phyloP scores from a whole-genome alignment of 2,797 vertebrate genomes.

The Danio jaintianensis region DNA sequence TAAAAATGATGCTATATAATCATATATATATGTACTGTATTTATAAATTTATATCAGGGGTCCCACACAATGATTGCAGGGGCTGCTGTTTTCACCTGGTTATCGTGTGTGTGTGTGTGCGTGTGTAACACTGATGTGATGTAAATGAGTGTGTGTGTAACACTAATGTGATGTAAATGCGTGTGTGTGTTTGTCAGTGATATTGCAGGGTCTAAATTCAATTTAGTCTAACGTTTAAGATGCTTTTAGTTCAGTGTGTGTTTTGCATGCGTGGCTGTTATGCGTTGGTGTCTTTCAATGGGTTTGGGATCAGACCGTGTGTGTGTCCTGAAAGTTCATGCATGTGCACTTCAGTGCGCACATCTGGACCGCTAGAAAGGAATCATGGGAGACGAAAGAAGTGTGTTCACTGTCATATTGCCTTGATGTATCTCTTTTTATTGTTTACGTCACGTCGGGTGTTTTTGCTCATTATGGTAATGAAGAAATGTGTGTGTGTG shows the following conservation, averaged over 20 bases:
- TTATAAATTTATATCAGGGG: slow-evolving; percentile 78
- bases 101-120: slow-evolving; percentile 43
- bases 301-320: slow-evolving; percentile 21
- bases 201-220: slow-evolving; percentile 50
- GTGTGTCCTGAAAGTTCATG: slow-evolving; percentile 27
- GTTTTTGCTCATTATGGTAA: slow-evolving; percentile 5
- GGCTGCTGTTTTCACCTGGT: slow-evolving; percentile 70
- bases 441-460: not conserved
- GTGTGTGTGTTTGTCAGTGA: slow-evolving; percentile 26
- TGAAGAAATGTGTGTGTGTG: not conserved
- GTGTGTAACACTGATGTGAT: slow-evolving; percentile 8
- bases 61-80: slow-evolving; percentile 67
- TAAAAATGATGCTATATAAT: slow-evolving; percentile 85
- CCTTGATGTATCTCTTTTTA: slow-evolving; percentile 41
- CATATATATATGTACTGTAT: slow-evolving; percentile 77
- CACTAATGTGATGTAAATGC: too few relatives aligned
- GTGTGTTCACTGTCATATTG: slow-evolving; percentile 52
- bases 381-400: slow-evolving; percentile 17
- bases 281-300: slow-evolving; percentile 36
- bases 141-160: slow-evolving; percentile 19
- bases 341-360: slow-evolving; percentile 34
- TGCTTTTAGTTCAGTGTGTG: slow-evolving; percentile 35
- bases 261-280: slow-evolving; percentile 45
- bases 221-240: slow-evolving; percentile 39
- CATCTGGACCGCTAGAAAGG: slow-evolving; percentile 27